Percentiles rank a stretch among this genome's conserved stretches.
These are phyloP conservation scores for Notiomystis cincta DNA, from an alignment of 2,113 vertebrate genomes.

Conservation along the genomic window DNA sequence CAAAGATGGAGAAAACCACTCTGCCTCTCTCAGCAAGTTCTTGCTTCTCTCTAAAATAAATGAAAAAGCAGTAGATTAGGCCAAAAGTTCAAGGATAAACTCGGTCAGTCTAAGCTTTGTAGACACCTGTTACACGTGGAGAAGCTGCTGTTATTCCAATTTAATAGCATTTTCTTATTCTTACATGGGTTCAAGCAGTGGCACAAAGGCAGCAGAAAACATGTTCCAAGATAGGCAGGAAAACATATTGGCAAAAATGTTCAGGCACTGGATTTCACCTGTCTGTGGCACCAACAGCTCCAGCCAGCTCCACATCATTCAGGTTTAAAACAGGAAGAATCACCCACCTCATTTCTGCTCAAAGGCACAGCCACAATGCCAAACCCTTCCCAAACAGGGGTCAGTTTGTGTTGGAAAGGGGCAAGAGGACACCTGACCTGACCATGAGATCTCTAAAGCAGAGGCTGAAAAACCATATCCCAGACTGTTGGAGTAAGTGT, in stretches of 20 bases:
- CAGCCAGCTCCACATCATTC: background rate
- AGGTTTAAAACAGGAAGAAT: background rate
- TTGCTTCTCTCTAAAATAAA: conserved; percentile 8
- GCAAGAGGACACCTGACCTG: background rate
- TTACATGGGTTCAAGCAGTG: background rate
- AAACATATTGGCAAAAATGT: background rate
- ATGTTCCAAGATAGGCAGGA: background rate
- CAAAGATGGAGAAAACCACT: background rate
- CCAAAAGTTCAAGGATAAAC: background rate
- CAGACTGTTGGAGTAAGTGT: background rate
- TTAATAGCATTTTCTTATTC: background rate
- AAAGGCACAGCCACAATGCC: background rate
- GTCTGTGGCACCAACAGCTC: background rate
- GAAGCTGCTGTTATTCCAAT: background rate
- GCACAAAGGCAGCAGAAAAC: background rate
- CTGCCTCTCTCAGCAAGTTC: background rate
- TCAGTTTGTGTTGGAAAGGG: background rate
- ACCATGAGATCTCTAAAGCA: background rate
- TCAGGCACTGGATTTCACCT: background rate
- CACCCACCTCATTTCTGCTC: background rate
- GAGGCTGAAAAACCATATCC: background rate
- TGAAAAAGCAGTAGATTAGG: background rate
- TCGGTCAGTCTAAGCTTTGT: background rate
- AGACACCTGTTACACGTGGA: background rate
- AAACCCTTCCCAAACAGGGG: background rate